Base-by-base conservation (phyloP, 2,113 vertebrate species). In the Coptodon bakossiorum region DNA sequence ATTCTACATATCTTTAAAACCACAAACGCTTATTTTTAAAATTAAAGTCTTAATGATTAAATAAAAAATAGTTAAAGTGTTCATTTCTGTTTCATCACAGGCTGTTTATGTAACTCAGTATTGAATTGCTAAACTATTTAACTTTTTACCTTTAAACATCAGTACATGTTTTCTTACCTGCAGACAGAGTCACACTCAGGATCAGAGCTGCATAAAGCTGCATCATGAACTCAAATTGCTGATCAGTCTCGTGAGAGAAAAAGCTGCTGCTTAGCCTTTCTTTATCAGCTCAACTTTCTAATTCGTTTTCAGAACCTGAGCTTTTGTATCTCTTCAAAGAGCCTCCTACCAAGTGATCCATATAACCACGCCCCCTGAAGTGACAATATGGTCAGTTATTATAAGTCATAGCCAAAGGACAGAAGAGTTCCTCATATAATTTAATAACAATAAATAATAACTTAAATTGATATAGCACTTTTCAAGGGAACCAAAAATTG, bases 181-280 rank as follows among this genome's bases (percentile, higher is more conserved):
- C 78, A 12, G 88, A 86, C 9, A 93, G 34, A 73, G 57, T 86
- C 76, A 87, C 19, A 11, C 89, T 2, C 78, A 94, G 52, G 19
- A 90, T 31, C 34, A 93, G 38, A 80, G 63, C 22, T 56, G 0
- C 22, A 56, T 56, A 56, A 27, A 56, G 48, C 52, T 56, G 54
- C 54, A 56, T 94, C 10, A 6, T 90, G 76, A 63, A 45, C 9
- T 68, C n/a, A 14, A 31, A 1, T 24, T 82, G 53, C 14, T 66
- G 17, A 50, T 36, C 29, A 24, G 54, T 7, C 27, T 1, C 1
- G 2, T 6, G 40, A 68, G 34, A 40, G n/a, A 16, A 43, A 71
- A 71, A 0, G 0, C 61, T 12, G 9, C 31, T 40, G 7, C 36
- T 40, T 14, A 59, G 7, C 29, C 4, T 71, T 38, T 38, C 36